Evolutionary conservation across 2,797 vertebrate species (phyloP).

Genomic region (Gouania willdenowi): DNA sequence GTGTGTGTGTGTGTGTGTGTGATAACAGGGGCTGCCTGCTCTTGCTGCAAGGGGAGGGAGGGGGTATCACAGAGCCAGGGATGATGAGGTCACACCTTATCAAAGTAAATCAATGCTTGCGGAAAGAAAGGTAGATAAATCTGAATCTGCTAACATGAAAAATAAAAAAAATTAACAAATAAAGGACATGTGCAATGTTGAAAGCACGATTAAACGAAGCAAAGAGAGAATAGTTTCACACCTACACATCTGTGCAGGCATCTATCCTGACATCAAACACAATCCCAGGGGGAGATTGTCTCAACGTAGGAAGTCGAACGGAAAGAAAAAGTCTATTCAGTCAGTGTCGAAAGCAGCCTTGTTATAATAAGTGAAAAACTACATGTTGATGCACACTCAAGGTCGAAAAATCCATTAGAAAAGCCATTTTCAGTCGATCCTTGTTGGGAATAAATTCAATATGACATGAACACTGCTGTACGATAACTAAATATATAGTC

Average conservation of each 20-base stretch:
- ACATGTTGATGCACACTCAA: conserved; percentile 64
- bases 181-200: conserved; percentile 9
- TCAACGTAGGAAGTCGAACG: conserved; percentile 68
- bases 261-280: conserved; percentile 71
- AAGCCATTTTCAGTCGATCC: conserved; percentile 19
- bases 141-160: too few relatives aligned
- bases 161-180: too few relatives aligned
- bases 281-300: conserved; percentile 67
- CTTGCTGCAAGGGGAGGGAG: conserved; percentile 68
- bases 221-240: too few relatives aligned
- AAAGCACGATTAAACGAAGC: conserved; percentile 29
- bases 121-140: conserved; percentile 73
- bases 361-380: conserved; percentile 51
- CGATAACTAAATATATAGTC: too few relatives aligned
- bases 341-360: conserved; percentile 39
- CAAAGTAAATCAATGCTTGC: conserved; percentile 86
- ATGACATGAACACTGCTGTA: too few relatives aligned
- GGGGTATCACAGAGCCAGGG: conserved; percentile 79
- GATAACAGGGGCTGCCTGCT: conserved; percentile 30
- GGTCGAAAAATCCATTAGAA: conserved; percentile 44
- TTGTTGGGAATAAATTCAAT: too few relatives aligned
- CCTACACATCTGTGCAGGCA: conserved; percentile 36
- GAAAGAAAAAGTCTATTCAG: conserved; percentile 60
- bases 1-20: conserved; percentile 12
- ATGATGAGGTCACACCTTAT: conserved; percentile 92